Evolutionary conservation across 2,113 vertebrate genomes (phyloP), one percentile per base, ranked within the genome.

Genomic region (Takifugu bimaculatus): DNA sequence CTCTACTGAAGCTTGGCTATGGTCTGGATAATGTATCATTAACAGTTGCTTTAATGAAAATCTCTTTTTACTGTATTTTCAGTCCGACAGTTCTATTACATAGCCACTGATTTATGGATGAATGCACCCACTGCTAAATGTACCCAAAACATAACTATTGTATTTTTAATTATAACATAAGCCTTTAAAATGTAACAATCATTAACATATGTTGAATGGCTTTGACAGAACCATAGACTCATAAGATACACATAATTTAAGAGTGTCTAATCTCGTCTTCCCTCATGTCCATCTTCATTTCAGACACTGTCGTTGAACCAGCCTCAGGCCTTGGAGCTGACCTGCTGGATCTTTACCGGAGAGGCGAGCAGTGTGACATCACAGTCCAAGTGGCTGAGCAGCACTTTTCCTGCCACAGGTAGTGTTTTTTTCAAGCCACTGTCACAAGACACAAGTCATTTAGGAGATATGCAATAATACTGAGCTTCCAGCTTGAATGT

Each of bases 331-430:
- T 97, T 15, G 94, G 94, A 72, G 91, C 91, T 72, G 93, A 96
- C 65, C 79, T 96, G 77, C 26, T 98, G 85, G 88, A 86, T 71
- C 87, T 97, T 63, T 96, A 93, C 60, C 71, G 87, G 81, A 90
- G 89, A 5, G 84, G 80, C 42, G 88, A 80, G 79, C 91, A 89
- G 71, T 90, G 94, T 79, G 95, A 98, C 85, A 91, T 93, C 85
- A 93, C 73, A 79, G 93, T 98, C 81, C 91, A 91, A 49, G 72
- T 93, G 79, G 93, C 92, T 61, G 93, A 92, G 68, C 90, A 88
- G 86, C 61, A 77, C 54, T 96, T 97, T 84, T 91, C 85, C 78
- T 93, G 91, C 78, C 95, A 98, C 92, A 96, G 94, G 96, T 97
- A 93, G 3, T 59, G 1, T 28, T 25, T 9, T 32, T 50, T 3